Conservation (phyloP, 2,113 vertebrate genomes). For the Actinemys pallida region DNA sequence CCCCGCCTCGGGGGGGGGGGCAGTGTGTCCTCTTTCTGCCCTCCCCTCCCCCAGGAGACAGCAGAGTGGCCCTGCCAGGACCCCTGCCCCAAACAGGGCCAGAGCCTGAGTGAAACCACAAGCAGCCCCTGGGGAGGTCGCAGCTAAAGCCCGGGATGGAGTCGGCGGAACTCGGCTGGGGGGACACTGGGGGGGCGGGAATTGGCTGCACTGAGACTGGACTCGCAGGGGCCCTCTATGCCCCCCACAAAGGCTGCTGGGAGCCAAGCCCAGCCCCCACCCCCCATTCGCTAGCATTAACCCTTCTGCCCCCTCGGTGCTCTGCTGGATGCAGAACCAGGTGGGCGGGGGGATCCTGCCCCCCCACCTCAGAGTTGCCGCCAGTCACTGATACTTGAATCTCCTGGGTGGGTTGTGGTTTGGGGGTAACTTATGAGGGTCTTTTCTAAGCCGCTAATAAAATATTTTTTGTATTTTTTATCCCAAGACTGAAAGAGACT, state of each 20-base stretch:
- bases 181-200: no score
- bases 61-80: not conserved
- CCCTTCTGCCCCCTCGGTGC: not conserved
- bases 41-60: not conserved
- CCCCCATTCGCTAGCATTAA: not conserved
- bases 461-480: constrained; percentile 23
- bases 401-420: not conserved
- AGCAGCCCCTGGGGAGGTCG: no score
- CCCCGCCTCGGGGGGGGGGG: not conserved
- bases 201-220: not conserved
- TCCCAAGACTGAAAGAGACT: no score
- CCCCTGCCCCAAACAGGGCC: not conserved
- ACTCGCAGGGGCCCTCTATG: not conserved
- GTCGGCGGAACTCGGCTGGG: no score
- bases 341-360: not conserved
- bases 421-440: not conserved
- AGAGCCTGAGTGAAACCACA: no score
- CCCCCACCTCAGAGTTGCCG: not conserved
- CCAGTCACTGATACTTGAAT: not conserved
- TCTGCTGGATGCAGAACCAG: not conserved
- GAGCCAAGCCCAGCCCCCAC: not conserved
- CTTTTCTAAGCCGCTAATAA: not conserved
- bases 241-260: not conserved
- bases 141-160: no score
- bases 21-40: no score